Conservation (phyloP, 2,797 vertebrate species). For the Melanotaenia parkinsoni region DNA sequence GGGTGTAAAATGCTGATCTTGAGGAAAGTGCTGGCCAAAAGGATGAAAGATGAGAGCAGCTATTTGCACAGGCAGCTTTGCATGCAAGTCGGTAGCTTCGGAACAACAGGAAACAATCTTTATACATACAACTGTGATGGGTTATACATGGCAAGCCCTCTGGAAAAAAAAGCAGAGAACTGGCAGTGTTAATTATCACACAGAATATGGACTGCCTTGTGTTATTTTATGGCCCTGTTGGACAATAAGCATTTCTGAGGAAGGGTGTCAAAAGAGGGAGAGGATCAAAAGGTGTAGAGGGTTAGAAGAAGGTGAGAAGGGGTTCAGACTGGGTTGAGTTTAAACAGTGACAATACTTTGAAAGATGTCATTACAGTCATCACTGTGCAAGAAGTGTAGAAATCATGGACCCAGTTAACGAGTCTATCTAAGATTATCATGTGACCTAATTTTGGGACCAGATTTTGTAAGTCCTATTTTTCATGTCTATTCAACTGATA, state of each 20-base stretch:
- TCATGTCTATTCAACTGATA: slow-evolving; percentile 13
- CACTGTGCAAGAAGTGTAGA: slow-evolving; percentile 29
- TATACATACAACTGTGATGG: slow-evolving; percentile 87
- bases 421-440: slow-evolving; percentile 72
- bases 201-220: slow-evolving; percentile 59
- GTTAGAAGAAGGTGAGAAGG: slow-evolving; percentile 68
- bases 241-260: slow-evolving; percentile 64
- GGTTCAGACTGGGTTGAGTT: slow-evolving; percentile 61
- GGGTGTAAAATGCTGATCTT: slow-evolving; percentile 82
- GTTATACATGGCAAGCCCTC: slow-evolving; percentile 87
- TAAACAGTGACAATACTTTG: slow-evolving; percentile 59
- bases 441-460: slow-evolving; percentile 74
- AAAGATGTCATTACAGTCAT: slow-evolving; percentile 30
- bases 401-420: slow-evolving; percentile 25
- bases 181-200: slow-evolving; percentile 83
- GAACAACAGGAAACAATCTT: slow-evolving; percentile 80
- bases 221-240: slow-evolving; percentile 52
- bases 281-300: slow-evolving; percentile 61
- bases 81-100: slow-evolving; percentile 83
- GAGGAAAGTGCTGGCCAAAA: slow-evolving; percentile 76
- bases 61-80: slow-evolving; percentile 83
- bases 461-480: slow-evolving; percentile 16
- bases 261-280: slow-evolving; percentile 46
- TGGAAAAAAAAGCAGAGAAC: slow-evolving; percentile 81
- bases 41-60: slow-evolving; percentile 82